Percentiles rank a stretch among this genome's conserved stretches.
Conservation (phyloP, 2,113 vertebrate genomes). For the Thalassarche chlororhynchos region DNA sequence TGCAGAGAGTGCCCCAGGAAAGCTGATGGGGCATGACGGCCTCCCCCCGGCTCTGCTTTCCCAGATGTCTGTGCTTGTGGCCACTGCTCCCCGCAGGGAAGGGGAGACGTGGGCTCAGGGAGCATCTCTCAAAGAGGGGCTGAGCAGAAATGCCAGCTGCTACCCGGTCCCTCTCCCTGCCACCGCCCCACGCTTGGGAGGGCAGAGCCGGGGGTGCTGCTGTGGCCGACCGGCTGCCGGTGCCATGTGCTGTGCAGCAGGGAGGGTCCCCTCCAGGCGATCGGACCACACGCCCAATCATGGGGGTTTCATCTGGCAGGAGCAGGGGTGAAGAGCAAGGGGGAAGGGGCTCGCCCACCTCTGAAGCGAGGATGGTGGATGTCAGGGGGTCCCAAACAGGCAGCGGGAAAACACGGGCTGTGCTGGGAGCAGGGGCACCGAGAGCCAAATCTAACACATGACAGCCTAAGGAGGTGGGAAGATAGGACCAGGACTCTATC, state of each 20-base stretch:
- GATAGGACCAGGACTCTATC: too few relatives aligned
- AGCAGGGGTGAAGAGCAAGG: neutral
- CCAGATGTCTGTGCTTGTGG: neutral
- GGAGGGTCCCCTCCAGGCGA: neutral
- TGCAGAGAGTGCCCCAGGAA: neutral
- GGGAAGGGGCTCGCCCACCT: neutral
- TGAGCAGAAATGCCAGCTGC: neutral
- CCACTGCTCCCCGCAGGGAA: neutral
- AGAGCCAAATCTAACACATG: neutral
- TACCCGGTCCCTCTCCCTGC: neutral
- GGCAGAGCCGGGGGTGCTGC: neutral
- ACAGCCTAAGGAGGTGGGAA: neutral
- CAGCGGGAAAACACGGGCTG: neutral
- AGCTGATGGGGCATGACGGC: neutral
- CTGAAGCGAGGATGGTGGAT: fast-evolving
- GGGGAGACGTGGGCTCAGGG: neutral
- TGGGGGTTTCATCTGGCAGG: neutral
- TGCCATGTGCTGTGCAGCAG: neutral
- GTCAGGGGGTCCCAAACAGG: neutral
- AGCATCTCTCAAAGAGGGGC: neutral
- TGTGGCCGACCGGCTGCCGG: fast-evolving
- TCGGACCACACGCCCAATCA: fast-evolving
- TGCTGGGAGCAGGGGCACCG: fast-evolving
- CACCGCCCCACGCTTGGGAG: fast-evolving
- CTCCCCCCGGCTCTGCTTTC: neutral